Conservation (phyloP, 2,888 invertebrate species). For the Copidosoma aretas region DNA sequence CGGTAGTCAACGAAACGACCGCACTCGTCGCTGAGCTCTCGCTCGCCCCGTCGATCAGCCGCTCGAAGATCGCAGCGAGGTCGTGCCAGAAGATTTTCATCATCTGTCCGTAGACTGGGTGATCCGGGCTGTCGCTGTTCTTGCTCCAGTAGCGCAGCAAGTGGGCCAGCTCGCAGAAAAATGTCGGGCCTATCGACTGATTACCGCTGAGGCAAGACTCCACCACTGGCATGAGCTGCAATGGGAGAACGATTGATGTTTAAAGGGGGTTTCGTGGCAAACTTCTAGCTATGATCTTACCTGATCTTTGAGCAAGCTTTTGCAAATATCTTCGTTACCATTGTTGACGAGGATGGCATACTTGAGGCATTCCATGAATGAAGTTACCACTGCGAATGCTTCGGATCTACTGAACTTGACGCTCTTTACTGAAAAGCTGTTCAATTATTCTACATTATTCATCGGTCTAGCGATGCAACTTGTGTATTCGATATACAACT, state of each 20-base stretch:
- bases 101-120: conserved; percentile 55
- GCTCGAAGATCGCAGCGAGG: conserved; percentile 55
- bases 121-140: conserved; percentile 57
- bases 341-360: conserved; percentile 67
- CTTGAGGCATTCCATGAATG: conserved; percentile 78
- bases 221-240: conserved; percentile 63
- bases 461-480: no score
- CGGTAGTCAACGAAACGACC: conserved; percentile 57
- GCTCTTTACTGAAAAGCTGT: conserved; percentile 69
- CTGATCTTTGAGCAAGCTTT: conserved; percentile 59
- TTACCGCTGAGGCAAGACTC: conserved; percentile 63
- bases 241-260: conserved; percentile 47
- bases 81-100: conserved; percentile 61
- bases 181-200: conserved; percentile 59
- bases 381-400: conserved; percentile 70
- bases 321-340: conserved; percentile 61
- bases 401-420: conserved; percentile 73
- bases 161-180: conserved; percentile 65
- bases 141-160: conserved; percentile 68
- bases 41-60: conserved; percentile 43
- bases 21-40: conserved; percentile 36
- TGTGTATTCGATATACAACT: no score
- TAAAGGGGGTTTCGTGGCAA: neutral
- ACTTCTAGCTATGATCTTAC: conserved; percentile 40
- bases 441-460: no score